phyloP scores from a whole-genome alignment of 37 sponge, comb jelly and placozoan genomes.

The Cladorhizidae sp. region DNA sequence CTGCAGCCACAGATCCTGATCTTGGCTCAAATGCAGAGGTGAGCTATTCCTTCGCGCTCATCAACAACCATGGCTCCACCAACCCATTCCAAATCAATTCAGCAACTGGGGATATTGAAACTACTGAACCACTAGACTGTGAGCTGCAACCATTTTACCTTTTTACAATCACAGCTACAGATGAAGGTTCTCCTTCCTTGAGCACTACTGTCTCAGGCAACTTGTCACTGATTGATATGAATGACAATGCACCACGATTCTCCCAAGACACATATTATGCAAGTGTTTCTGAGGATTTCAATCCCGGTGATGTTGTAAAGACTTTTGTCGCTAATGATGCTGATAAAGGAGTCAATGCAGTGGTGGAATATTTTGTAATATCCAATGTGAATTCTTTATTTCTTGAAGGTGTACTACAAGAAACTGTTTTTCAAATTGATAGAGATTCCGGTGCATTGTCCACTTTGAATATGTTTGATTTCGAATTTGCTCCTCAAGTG shows the following conservation, averaged over 20 bases:
- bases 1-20: slow-evolving; percentile 36
- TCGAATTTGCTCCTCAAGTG: slow-evolving; percentile 20
- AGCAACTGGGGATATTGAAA: slow-evolving; percentile 14
- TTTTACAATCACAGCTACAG: slow-evolving; percentile 41
- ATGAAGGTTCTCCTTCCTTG: slow-evolving; percentile 35
- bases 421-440: not conserved
- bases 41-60: slow-evolving; percentile 2
- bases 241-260: slow-evolving; percentile 74
- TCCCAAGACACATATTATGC: not conserved
- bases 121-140: slow-evolving; percentile 29
- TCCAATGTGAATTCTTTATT: not conserved
- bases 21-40: slow-evolving; percentile 32
- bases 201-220: slow-evolving; percentile 3
- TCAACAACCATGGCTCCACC: not conserved
- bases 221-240: slow-evolving; percentile 52
- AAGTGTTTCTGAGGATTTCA: slow-evolving; percentile 7
- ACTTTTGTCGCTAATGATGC: slow-evolving; percentile 26
- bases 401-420: not conserved
- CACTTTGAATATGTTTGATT: slow-evolving; percentile 25
- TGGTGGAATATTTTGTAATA: slow-evolving; percentile 25
- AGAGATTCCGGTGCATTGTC: slow-evolving; percentile 4
- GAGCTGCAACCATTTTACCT: slow-evolving; percentile 15
- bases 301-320: not conserved
- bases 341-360: slow-evolving; percentile 55
- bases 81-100: slow-evolving; percentile 22